These are phyloP conservation scores for Athalia circularis DNA, from an alignment of 2,888 invertebrate species.

Conservation along the genomic window DNA sequence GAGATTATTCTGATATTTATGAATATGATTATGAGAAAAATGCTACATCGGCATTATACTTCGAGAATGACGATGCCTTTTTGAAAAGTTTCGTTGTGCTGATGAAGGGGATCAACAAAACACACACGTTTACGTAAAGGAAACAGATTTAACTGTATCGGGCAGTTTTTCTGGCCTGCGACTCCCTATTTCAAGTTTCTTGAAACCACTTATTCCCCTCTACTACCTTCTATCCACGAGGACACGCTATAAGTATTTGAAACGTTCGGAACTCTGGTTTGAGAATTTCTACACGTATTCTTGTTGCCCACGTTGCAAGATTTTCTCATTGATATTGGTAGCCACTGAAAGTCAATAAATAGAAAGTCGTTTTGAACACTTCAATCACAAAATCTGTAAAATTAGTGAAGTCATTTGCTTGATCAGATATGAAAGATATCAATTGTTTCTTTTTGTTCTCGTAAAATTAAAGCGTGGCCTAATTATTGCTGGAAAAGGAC, in stretches of 20 bases:
- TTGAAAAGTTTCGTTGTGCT: slow-evolving; percentile 23
- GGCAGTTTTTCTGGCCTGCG: slow-evolving; percentile 17
- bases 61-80: not conserved
- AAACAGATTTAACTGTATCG: slow-evolving; percentile 41
- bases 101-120: slow-evolving; percentile 22
- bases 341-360: slow-evolving; percentile 34
- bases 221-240: slow-evolving; percentile 25
- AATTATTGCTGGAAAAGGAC: too few relatives aligned
- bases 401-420: not conserved
- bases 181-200: slow-evolving; percentile 28
- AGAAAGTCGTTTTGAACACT: slow-evolving; percentile 37
- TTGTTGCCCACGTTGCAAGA: slow-evolving; percentile 32
- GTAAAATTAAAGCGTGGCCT: too few relatives aligned
- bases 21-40: not conserved
- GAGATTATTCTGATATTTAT: too few relatives aligned
- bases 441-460: too few relatives aligned
- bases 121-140: slow-evolving; percentile 39
- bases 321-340: slow-evolving; percentile 39
- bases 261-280: slow-evolving; percentile 34
- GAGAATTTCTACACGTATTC: slow-evolving; percentile 40
- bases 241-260: slow-evolving; percentile 43
- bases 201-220: slow-evolving; percentile 35
- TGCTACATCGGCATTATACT: not conserved
- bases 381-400: slow-evolving; percentile 28
- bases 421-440: too few relatives aligned